These are phyloP conservation scores for Tetanocera ferruginea DNA, from an alignment of 2,888 invertebrate species.

Conservation along the genomic window DNA sequence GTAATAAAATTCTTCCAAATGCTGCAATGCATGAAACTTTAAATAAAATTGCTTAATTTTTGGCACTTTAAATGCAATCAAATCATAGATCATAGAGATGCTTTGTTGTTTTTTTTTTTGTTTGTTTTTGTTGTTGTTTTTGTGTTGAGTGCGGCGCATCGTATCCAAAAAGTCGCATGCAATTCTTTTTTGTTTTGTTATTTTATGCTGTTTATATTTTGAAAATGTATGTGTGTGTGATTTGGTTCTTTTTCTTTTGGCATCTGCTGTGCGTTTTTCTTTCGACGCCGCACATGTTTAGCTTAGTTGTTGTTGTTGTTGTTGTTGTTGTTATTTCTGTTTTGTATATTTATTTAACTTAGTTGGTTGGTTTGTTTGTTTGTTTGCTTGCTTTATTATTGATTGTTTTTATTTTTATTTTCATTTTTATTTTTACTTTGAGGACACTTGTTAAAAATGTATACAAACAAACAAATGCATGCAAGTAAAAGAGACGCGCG, in stretches of 20 bases:
- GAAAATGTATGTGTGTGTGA: background rate
- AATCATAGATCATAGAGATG: background rate
- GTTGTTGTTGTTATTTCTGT: background rate
- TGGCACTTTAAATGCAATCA: constrained; percentile 21
- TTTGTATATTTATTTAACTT: background rate
- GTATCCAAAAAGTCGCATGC: constrained; percentile 14
- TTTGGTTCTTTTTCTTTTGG: constrained; percentile 34
- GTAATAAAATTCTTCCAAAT: constrained; percentile 34
- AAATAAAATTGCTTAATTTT: constrained; percentile 35
- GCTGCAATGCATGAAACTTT: constrained; percentile 21
- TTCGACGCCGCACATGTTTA: constrained; percentile 2
- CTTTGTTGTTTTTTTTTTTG: background rate
- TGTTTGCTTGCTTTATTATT: background rate
- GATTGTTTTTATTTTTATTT: background rate
- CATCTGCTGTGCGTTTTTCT: constrained; percentile 26
- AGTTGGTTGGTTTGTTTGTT: background rate
- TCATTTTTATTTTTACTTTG: constrained; percentile 41
- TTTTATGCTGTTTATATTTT: constrained; percentile 37
- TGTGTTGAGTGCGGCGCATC: background rate
- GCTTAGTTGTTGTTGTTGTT: background rate
- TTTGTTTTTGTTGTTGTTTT: no score
- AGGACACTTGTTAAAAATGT: constrained; percentile 48
- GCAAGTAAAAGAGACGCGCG: background rate
- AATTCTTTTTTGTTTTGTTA: background rate
- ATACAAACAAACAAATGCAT: constrained; percentile 34